These are phyloP conservation scores for Oreochromis mossambicus DNA, from an alignment of 2,797 vertebrate species.

Conservation along the genomic window DNA sequence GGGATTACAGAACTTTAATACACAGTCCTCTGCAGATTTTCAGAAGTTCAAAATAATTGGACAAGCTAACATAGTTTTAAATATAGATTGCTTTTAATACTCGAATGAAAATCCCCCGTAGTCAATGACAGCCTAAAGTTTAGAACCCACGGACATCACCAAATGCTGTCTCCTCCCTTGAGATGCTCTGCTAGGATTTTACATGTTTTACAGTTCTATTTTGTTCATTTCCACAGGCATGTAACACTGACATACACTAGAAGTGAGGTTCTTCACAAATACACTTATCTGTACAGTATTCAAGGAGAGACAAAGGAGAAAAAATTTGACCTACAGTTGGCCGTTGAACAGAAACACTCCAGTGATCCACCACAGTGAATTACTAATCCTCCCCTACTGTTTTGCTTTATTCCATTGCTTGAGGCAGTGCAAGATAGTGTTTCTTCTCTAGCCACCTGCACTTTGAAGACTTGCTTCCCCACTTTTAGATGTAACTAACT, in stretches of 20 bases:
- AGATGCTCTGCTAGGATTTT: background rate
- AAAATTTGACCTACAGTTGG: background rate
- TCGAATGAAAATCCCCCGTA: background rate
- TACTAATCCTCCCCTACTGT: slow-evolving; percentile 27
- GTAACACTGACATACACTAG: background rate
- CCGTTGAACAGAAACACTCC: slow-evolving; percentile 22
- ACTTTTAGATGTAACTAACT: slow-evolving; percentile 25
- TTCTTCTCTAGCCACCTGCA: slow-evolving; percentile 1
- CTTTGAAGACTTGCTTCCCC: slow-evolving; percentile 39
- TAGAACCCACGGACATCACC: background rate
- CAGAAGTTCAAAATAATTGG: background rate
- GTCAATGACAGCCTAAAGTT: background rate
- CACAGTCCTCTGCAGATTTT: background rate
- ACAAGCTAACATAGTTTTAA: background rate
- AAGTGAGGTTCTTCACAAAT: background rate
- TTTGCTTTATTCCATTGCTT: slow-evolving; percentile 22
- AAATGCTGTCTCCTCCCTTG: background rate
- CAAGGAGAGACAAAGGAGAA: background rate
- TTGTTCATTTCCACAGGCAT: background rate
- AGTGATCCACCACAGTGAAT: slow-evolving; percentile 20
- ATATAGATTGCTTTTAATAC: background rate
- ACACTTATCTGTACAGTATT: background rate
- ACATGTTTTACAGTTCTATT: background rate
- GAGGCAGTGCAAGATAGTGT: slow-evolving; percentile 10
- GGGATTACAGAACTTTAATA: background rate